Conservation (phyloP, 2,797 vertebrate species). For the Crenichthys baileyi region DNA sequence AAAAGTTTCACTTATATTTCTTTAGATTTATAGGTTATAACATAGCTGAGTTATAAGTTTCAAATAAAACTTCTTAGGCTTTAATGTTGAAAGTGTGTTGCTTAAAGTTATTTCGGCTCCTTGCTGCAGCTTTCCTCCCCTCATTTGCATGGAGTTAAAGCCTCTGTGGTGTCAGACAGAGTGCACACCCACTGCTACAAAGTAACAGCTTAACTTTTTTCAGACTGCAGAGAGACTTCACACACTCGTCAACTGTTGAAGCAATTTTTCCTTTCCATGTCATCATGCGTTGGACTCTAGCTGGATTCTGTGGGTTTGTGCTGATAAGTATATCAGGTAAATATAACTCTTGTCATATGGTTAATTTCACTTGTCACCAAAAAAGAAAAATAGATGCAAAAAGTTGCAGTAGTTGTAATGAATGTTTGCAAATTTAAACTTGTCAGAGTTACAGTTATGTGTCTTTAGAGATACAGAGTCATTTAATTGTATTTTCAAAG, state of each 20-base stretch:
- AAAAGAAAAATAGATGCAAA: not conserved
- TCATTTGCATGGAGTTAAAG: constrained; percentile 53
- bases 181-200: constrained; percentile 18
- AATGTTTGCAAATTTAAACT: not conserved
- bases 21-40: not conserved
- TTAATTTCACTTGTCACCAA: not conserved
- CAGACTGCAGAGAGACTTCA: constrained; percentile 14
- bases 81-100: constrained; percentile 11
- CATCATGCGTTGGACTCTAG: constrained; percentile 69
- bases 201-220: not conserved
- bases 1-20: not conserved
- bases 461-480: not conserved
- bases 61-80: not conserved
- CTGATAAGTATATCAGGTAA: constrained; percentile 75
- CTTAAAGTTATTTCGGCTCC: not conserved
- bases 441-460: not conserved
- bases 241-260: not conserved
- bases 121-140: constrained; percentile 10
- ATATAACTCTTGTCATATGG: not conserved
- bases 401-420: not conserved
- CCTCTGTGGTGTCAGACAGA: constrained; percentile 1
- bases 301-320: constrained; percentile 59
- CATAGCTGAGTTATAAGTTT: not conserved
- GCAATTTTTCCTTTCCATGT: not conserved
- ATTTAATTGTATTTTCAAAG: constrained; percentile 8